phyloP scores from a whole-genome alignment of 2,113 vertebrate species.

The Pluvianellus socialis region DNA sequence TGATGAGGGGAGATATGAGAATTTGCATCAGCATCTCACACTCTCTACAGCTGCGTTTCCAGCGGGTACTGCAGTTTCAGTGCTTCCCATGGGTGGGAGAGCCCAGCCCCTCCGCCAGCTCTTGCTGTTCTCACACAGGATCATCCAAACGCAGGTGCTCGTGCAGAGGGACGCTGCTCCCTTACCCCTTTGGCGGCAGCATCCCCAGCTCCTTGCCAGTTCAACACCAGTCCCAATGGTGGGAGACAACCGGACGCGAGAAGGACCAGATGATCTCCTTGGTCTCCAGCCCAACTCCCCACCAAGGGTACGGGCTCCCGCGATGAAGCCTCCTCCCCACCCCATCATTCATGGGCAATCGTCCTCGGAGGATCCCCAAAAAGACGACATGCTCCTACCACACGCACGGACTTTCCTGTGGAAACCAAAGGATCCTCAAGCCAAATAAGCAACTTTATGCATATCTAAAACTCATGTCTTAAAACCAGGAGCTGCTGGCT shows the following conservation, averaged over 20 bases:
- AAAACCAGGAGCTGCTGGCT: background rate
- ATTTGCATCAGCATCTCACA: background rate
- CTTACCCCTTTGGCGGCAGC: background rate
- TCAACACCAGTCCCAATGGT: background rate
- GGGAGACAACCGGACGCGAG: background rate
- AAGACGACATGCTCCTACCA: background rate
- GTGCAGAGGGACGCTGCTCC: background rate
- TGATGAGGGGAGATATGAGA: background rate
- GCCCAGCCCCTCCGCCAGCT: background rate
- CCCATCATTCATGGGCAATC: background rate
- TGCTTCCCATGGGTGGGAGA: background rate
- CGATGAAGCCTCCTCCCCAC: background rate
- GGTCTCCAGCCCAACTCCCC: background rate
- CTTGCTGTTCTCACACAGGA: rapidly evolving
- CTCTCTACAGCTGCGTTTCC: background rate
- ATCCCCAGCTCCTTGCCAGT: background rate
- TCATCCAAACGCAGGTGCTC: background rate
- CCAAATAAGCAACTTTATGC: background rate
- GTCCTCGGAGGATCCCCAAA: background rate
- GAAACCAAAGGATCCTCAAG: background rate
- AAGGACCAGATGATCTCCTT: background rate
- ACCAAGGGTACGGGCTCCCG: rapidly evolving
- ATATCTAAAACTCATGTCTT: background rate
- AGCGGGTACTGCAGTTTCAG: background rate
- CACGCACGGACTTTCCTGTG: background rate